A percentile compares a stretch with the other conserved stretches of the same genome.
phyloP scores from a whole-genome alignment of 2,113 vertebrate species.

The Puntigrus tetrazona region DNA sequence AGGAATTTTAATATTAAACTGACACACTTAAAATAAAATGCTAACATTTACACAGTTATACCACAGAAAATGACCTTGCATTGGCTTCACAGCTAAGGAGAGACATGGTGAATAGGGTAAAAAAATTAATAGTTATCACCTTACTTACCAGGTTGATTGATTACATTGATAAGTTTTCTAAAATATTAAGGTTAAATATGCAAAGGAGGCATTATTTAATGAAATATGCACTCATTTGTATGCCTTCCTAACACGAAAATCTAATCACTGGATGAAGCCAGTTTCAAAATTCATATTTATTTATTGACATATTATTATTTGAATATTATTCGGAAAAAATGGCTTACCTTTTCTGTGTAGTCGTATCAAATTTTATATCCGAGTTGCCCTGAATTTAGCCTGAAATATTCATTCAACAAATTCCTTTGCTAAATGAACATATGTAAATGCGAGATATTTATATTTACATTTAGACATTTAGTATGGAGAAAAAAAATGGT shows the following conservation, averaged over 20 bases:
- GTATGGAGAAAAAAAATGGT: neutral
- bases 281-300: too few relatives aligned
- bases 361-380: neutral
- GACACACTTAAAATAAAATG: neutral
- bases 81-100: neutral
- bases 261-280: too few relatives aligned
- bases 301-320: too few relatives aligned
- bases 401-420: neutral
- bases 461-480: neutral
- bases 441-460: neutral
- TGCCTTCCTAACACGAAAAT: too few relatives aligned
- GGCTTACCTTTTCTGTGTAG: neutral
- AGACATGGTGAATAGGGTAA: too few relatives aligned
- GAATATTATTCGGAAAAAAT: too few relatives aligned
- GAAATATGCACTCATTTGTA: too few relatives aligned
- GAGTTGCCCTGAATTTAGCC: neutral
- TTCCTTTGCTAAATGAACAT: neutral
- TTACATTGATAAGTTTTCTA: too few relatives aligned
- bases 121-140: too few relatives aligned
- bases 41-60: neutral
- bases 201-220: too few relatives aligned
- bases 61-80: neutral
- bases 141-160: too few relatives aligned
- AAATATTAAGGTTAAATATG: too few relatives aligned
- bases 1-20: neutral